A percentile compares a stretch with the other conserved stretches of the same genome.
Conservation (phyloP, 35 echinoderm and acorn worm species). For the Heliocidaris erythrogramma region DNA sequence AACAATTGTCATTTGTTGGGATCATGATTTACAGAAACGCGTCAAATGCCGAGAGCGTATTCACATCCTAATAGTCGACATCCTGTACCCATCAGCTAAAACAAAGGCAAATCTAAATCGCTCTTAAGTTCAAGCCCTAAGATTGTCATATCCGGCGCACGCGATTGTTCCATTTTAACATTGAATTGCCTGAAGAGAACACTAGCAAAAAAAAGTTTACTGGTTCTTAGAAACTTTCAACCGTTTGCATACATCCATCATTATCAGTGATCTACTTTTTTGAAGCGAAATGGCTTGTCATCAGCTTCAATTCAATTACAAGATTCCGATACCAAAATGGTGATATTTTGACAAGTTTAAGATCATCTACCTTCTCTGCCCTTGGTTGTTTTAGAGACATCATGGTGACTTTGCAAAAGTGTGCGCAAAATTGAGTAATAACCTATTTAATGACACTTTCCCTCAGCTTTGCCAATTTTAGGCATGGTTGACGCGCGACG, state of each 20-base stretch:
- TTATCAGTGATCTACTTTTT: not conserved
- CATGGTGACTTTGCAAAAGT: not conserved
- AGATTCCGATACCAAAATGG: not conserved
- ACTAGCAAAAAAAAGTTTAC: not conserved
- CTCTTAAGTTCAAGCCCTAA: not conserved
- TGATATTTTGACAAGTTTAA: not conserved
- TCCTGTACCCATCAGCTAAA: not conserved
- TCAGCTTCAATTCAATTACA: constrained; percentile 3
- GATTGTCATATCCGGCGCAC: not conserved
- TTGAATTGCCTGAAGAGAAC: not conserved
- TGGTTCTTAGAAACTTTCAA: not conserved
- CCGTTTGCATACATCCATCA: not conserved
- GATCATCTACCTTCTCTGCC: not conserved
- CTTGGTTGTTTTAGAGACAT: not conserved
- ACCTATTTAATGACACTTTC: not conserved
- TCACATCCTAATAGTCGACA: not conserved
- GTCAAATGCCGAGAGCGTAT: not conserved
- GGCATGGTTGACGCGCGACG: not conserved
- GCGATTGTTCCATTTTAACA: not conserved
- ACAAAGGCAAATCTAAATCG: not conserved
- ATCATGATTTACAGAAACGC: constrained; percentile 13
- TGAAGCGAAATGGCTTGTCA: not conserved
- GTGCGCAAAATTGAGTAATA: not conserved
- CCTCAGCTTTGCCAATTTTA: not conserved
- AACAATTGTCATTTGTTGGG: constrained; percentile 9